These are phyloP conservation scores for Stomorhina lunata DNA, from an alignment of 2,888 invertebrate genomes.

Conservation along the genomic window DNA sequence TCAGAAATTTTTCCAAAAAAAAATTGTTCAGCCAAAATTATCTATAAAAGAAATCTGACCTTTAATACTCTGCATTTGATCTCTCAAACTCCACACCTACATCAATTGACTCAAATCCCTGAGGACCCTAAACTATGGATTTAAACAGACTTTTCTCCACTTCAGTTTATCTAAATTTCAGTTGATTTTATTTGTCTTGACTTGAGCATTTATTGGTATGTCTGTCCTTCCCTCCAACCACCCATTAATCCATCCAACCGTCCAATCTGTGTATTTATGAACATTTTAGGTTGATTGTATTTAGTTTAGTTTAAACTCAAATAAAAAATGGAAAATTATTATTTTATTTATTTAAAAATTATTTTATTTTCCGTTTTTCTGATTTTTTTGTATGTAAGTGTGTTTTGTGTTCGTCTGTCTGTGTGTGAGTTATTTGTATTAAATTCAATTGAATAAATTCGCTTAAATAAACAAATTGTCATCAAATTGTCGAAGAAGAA, in stretches of 20 bases:
- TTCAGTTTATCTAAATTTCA: constrained; percentile 8
- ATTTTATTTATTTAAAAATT: constrained; percentile 42
- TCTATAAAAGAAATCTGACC: too few species aligned
- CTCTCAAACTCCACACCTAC: too few species aligned
- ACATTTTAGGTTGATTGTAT: constrained; percentile 9
- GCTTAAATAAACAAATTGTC: constrained; percentile 62
- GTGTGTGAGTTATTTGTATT: constrained; percentile 24
- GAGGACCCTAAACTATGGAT: not conserved
- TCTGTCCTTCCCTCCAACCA: too few species aligned
- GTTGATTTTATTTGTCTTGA: not conserved
- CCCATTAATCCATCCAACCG: too few species aligned
- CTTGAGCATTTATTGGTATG: too few species aligned
- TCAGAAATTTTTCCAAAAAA: too few species aligned
- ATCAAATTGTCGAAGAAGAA: constrained; percentile 27
- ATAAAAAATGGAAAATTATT: constrained; percentile 14
- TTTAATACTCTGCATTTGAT: too few species aligned
- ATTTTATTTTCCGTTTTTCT: not conserved
- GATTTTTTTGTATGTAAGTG: not conserved
- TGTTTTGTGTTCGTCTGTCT: not conserved
- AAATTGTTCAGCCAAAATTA: too few species aligned
- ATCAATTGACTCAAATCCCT: not conserved
- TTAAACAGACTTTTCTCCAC: not conserved
- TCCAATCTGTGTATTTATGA: not conserved
- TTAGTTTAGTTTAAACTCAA: constrained; percentile 38
- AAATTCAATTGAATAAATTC: constrained; percentile 65